Evolutionary conservation across 2,888 invertebrate species (phyloP).

Genomic region (Nyleta sp.): DNA sequence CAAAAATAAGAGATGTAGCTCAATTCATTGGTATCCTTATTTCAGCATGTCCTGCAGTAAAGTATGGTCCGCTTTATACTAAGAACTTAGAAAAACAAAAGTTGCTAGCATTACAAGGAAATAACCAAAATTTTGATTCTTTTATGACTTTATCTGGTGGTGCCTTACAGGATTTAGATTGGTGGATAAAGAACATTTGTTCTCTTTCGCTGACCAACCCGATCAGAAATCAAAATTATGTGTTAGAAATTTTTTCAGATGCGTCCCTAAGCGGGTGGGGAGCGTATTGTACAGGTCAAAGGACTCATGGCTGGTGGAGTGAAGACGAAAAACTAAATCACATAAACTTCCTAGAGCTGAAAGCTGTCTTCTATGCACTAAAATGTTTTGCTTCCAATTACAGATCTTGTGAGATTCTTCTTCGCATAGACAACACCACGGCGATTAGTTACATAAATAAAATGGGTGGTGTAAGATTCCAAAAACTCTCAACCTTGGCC

Average conservation of each 20-base stretch:
- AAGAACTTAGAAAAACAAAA: conserved; percentile 31
- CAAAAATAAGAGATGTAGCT: conserved; percentile 44
- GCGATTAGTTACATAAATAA: conserved; percentile 42
- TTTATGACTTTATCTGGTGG: background rate
- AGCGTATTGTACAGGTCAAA: background rate
- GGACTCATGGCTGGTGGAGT: conserved; percentile 32
- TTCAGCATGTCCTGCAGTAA: conserved; percentile 40
- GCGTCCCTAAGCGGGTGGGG: conserved; percentile 57
- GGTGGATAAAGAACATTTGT: conserved; percentile 8
- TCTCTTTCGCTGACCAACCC: background rate
- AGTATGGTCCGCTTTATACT: conserved; percentile 32
- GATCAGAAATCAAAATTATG: background rate
- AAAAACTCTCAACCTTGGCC: background rate
- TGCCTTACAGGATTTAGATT: background rate
- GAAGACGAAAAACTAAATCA: conserved; percentile 34
- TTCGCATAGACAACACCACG: conserved; percentile 38
- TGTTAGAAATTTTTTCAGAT: conserved; percentile 33
- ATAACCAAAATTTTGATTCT: conserved; percentile 13
- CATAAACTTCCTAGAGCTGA: conserved; percentile 56
- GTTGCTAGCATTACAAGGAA: background rate
- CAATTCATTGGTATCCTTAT: conserved; percentile 39
- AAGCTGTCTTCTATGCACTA: conserved; percentile 2
- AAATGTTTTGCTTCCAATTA: conserved; percentile 52
- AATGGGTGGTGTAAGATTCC: conserved; percentile 38
- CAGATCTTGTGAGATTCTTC: conserved; percentile 2